Evolutionary conservation across 2,797 vertebrate species (phyloP).

Genomic region (Oryzias dopingdopingensis): DNA sequence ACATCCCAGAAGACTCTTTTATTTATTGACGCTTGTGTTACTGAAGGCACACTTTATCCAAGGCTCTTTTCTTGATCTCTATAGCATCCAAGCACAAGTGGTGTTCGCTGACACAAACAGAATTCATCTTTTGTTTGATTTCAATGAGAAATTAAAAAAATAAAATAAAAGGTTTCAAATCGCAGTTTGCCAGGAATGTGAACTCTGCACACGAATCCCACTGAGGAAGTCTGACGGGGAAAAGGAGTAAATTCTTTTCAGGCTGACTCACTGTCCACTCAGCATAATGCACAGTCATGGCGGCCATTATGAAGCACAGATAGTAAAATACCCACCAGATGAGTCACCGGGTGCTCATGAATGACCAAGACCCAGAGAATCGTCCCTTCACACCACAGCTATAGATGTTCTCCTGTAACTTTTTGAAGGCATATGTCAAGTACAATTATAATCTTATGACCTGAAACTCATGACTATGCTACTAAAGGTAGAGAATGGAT

Average conservation of each 20-base stretch:
- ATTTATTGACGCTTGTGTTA: not conserved
- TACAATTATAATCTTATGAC: slow-evolving; percentile 15
- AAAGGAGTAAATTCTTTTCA: slow-evolving; percentile 44
- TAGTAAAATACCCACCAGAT: slow-evolving; percentile 37
- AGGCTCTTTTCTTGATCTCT: too few species aligned
- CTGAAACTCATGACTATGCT: slow-evolving; percentile 9
- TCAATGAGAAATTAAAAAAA: too few species aligned
- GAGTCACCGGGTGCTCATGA: slow-evolving; percentile 47
- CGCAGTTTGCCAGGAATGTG: slow-evolving; percentile 49
- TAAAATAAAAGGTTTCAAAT: too few species aligned
- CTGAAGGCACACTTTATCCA: not conserved
- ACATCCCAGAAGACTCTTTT: not conserved
- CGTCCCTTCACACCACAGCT: not conserved
- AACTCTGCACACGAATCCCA: slow-evolving; percentile 55
- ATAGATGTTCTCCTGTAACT: not conserved
- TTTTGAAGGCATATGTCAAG: slow-evolving; percentile 1
- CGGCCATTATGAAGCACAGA: slow-evolving; percentile 15
- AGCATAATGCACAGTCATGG: slow-evolving; percentile 38
- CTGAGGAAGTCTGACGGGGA: slow-evolving; percentile 45
- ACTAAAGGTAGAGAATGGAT: not conserved
- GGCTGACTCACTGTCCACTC: slow-evolving; percentile 69
- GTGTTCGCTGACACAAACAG: too few species aligned
- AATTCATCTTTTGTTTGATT: too few species aligned
- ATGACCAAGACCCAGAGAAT: slow-evolving; percentile 29
- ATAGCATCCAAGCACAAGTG: too few species aligned